A percentile compares a stretch with the other conserved stretches of the same genome.
Conservation (phyloP, 2,797 vertebrate species). For the Fistularia tabacaria region DNA sequence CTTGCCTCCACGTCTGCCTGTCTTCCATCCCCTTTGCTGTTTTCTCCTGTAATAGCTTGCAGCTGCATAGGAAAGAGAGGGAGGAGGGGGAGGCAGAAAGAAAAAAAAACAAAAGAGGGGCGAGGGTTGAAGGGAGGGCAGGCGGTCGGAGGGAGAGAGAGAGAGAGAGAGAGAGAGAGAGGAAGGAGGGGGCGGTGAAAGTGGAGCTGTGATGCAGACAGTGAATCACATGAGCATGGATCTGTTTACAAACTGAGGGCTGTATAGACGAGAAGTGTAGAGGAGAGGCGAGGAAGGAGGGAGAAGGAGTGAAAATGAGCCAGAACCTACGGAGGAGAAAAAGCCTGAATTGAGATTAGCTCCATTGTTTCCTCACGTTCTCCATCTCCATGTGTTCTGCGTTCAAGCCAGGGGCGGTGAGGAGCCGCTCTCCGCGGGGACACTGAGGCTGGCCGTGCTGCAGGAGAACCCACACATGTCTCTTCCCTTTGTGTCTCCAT, state of each 20-base stretch:
- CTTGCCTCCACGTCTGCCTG: conserved; percentile 34
- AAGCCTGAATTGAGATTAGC: conserved; percentile 20
- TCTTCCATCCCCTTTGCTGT: conserved; percentile 38
- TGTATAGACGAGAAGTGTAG: conserved; percentile 57
- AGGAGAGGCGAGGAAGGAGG: conserved; percentile 29
- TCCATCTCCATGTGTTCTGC: conserved; percentile 20
- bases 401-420: conserved; percentile 43
- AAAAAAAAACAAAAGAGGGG: conserved; percentile 22
- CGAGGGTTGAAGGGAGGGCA: conserved; percentile 27
- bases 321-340: conserved; percentile 18
- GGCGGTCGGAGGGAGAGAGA: conserved; percentile 20
- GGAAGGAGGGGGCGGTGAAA: conserved; percentile 58
- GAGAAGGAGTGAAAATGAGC: conserved; percentile 27
- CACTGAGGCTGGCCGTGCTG: conserved; percentile 47
- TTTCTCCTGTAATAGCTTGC: conserved; percentile 62
- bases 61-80: conserved; percentile 59
- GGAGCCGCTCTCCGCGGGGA: conserved; percentile 39
- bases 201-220: conserved; percentile 70
- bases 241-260: conserved; percentile 78
- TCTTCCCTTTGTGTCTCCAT: conserved; percentile 61
- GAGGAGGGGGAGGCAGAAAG: conserved; percentile 4
- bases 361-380: conserved; percentile 21
- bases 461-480: conserved; percentile 49
- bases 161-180: conserved; percentile 12
- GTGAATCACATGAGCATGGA: conserved; percentile 76